A percentile compares a stretch with the other conserved stretches of the same genome.
These are phyloP conservation scores for silkworm (Bombyx mori) DNA, from an alignment of 1,140 invertebrate genomes.

Conservation along the genomic window DNA sequence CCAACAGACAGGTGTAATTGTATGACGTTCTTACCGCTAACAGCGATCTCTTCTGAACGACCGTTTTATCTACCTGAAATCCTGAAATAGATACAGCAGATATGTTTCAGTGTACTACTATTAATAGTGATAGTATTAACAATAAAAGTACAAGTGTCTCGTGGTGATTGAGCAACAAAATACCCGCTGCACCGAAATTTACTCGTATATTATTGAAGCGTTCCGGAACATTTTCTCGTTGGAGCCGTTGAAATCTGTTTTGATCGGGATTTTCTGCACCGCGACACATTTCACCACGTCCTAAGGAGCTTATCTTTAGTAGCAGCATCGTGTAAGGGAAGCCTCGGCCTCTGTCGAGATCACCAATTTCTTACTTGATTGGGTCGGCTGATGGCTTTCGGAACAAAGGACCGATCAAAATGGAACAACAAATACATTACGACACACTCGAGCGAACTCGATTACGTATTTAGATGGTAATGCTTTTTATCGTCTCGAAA, in stretches of 20 bases:
- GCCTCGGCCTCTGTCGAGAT: slow-evolving; percentile 26
- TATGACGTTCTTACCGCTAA: too few relatives aligned
- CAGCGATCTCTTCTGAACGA: too few relatives aligned
- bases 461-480: neutral
- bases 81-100: too few relatives aligned
- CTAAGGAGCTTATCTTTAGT: slow-evolving; percentile 40
- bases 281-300: slow-evolving; percentile 33
- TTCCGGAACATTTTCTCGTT: neutral
- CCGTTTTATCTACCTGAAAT: too few relatives aligned
- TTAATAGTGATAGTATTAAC: too few relatives aligned
- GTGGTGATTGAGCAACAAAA: too few relatives aligned
- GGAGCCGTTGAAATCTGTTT: slow-evolving; percentile 22
- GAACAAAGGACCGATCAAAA: slow-evolving; percentile 44
- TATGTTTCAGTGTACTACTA: too few relatives aligned
- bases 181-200: neutral
- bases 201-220: too few relatives aligned
- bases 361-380: slow-evolving; percentile 65
- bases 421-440: slow-evolving; percentile 34
- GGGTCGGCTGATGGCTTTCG: slow-evolving; percentile 49
- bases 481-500: neutral
- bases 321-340: slow-evolving; percentile 30
- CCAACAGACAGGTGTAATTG: too few relatives aligned
- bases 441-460: neutral
- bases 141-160: too few relatives aligned
- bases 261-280: slow-evolving; percentile 24